Percentiles rank a stretch among this genome's conserved stretches.
phyloP scores from a whole-genome alignment of 2,113 vertebrate species.

The Taurulus bubalis region DNA sequence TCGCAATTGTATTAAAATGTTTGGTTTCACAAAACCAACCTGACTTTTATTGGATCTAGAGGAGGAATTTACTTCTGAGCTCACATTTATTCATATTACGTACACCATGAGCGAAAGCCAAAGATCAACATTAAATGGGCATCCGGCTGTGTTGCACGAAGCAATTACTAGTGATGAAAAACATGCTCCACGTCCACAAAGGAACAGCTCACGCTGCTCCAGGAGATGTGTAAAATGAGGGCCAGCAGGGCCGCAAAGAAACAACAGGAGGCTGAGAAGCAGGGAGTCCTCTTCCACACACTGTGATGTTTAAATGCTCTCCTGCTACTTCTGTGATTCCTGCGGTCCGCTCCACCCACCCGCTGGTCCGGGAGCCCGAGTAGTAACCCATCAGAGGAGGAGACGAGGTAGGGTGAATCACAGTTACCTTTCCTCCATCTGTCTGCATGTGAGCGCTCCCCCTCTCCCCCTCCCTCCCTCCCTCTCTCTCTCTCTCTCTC shows the following conservation, averaged over 20 bases:
- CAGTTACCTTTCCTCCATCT: conserved; percentile 69
- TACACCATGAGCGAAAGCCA: not conserved
- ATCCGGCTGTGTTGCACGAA: not conserved
- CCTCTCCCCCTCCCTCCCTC: not conserved
- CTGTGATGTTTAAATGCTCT: conserved; percentile 58
- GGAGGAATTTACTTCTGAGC: not conserved
- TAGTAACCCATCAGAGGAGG: conserved; percentile 55
- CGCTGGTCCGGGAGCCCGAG: conserved; percentile 31
- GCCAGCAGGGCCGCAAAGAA: conserved; percentile 3
- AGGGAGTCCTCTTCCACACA: conserved; percentile 18
- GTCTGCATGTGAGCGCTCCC: conserved; percentile 30
- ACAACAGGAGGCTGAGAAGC: conserved; percentile 16
- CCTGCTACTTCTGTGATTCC: conserved; percentile 53
- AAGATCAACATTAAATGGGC: not conserved
- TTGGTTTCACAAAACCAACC: conserved; percentile 5
- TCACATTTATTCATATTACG: not conserved
- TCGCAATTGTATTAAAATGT: not conserved
- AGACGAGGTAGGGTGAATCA: conserved; percentile 49
- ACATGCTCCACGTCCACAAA: conserved; percentile 10
- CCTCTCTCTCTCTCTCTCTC: not conserved
- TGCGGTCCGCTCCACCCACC: conserved; percentile 49
- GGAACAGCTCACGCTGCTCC: not conserved
- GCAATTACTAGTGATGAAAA: conserved; percentile 29
- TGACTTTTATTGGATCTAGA: not conserved
- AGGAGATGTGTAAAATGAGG: conserved; percentile 11